Percentiles rank a stretch among this genome's conserved stretches.
phyloP scores from a whole-genome alignment of 2,888 invertebrate species.

The Drosophila subquinaria region DNA sequence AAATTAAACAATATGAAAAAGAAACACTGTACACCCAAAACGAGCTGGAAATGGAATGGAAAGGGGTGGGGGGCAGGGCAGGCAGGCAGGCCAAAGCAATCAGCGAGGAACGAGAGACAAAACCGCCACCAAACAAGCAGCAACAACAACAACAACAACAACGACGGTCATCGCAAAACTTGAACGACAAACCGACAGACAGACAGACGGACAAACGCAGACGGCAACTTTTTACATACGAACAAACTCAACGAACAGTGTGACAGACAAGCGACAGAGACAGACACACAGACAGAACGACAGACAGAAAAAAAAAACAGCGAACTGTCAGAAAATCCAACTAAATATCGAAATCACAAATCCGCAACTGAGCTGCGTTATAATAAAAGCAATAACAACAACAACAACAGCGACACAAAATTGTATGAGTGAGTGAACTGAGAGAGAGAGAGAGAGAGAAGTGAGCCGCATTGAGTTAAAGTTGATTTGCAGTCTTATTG shows the following conservation, averaged over 20 bases:
- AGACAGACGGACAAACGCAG: slow-evolving; percentile 35
- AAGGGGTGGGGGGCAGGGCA: background rate
- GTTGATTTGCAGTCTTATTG: slow-evolving; percentile 17
- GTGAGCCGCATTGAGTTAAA: slow-evolving; percentile 10
- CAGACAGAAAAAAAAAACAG: slow-evolving; percentile 42
- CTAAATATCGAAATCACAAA: slow-evolving; percentile 78
- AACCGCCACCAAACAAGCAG: slow-evolving; percentile 57
- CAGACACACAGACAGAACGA: slow-evolving; percentile 43
- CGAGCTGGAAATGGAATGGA: slow-evolving; percentile 44
- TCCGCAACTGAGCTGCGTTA: slow-evolving; percentile 66
- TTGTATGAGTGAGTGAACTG: slow-evolving; percentile 40
- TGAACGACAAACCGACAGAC: slow-evolving; percentile 49
- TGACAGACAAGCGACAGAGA: slow-evolving; percentile 42
- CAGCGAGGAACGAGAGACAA: slow-evolving; percentile 62
- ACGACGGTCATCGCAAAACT: slow-evolving; percentile 50
- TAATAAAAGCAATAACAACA: slow-evolving; percentile 47
- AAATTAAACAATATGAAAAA: slow-evolving; percentile 80
- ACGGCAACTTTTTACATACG: slow-evolving; percentile 53
- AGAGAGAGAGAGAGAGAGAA: slow-evolving; percentile 8
- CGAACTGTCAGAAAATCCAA: slow-evolving; percentile 56
- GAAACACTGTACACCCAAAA: slow-evolving; percentile 72
- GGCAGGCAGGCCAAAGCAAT: slow-evolving; percentile 41
- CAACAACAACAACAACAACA: slow-evolving; percentile 15
- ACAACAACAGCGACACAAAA: slow-evolving; percentile 30
- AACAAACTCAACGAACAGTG: slow-evolving; percentile 40